These are phyloP conservation scores for Galeopterus variegatus DNA, from an alignment of 2,113 vertebrate genomes.

Conservation along the genomic window DNA sequence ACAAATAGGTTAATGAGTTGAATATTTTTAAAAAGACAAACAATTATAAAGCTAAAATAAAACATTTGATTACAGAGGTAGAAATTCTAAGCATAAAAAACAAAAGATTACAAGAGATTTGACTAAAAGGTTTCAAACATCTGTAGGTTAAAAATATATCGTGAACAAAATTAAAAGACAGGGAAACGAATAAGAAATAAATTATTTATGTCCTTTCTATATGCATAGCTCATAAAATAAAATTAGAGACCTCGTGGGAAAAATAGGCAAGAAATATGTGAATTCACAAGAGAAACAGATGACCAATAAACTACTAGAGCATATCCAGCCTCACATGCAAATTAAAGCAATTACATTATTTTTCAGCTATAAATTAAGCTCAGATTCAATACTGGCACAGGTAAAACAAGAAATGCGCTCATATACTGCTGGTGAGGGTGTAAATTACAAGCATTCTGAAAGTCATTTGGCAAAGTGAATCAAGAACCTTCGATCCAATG, in stretches of 20 bases:
- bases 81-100: not conserved
- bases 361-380: not conserved
- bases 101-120: not conserved
- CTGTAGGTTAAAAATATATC: not conserved
- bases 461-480: slow-evolving; percentile 50
- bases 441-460: slow-evolving; percentile 21
- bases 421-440: not conserved
- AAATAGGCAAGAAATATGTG: not conserved
- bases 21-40: not conserved
- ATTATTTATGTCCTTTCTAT: not conserved
- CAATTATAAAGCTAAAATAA: slow-evolving; percentile 1
- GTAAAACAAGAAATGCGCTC: not conserved
- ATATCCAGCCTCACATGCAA: not conserved
- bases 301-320: not conserved
- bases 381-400: fast-evolving
- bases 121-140: slow-evolving; percentile 25
- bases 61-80: slow-evolving; percentile 26
- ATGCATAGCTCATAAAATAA: slow-evolving; percentile 58
- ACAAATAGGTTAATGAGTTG: not conserved
- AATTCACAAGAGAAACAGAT: not conserved
- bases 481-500: not conserved
- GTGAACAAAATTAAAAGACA: slow-evolving; percentile 42
- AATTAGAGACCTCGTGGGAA: not conserved
- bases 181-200: slow-evolving; percentile 23
- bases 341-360: not conserved